Base-by-base conservation (phyloP, 1,140 invertebrate genomes). In the Plectus sambesii region DNA sequence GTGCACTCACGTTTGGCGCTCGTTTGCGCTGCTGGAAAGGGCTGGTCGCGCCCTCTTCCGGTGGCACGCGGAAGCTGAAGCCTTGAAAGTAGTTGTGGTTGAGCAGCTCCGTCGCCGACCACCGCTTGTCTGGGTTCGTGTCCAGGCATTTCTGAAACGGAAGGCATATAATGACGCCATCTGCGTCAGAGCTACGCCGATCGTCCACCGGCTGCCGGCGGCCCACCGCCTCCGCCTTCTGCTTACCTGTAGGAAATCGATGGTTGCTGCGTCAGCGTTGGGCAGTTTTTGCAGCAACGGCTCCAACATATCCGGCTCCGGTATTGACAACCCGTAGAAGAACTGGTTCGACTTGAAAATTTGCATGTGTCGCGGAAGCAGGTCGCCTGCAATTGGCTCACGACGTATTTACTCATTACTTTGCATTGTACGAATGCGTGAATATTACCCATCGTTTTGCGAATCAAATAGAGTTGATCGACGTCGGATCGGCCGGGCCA, bases 401-500 rank as follows among this genome's bases (percentile, higher is more conserved):
- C n/a, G 26, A 33, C n/a, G 30, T 33, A 33, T 33, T 33, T 33
- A 12, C n/a, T 35, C 8, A 57, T 23, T 6, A 41, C 3, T 43
- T 15, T 37, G 17, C 23, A 8, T 2, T 15, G 41, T 15, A 22
- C 20, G 24, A 12, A 2, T 23, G 42, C 8, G 30, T 45, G 42
- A 20, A 25, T 46, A 58, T 62, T 59, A 76, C 78, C 79, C 42
- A 80, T 60, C 1, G 87, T 92, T 72, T 82, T 83, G 61, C 85
- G 77, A 60, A 97, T 97, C 49, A 94, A 76, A 73, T 92, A 97
- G 22, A 99, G 72, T 70, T 99, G 93, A 73, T 99, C 93, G 1
- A 97, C 83, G 68, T 99, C 93, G 8, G 90, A 94, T 73, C 94
- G 87, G 38, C 92, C 92, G 0, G 90, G 89, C 90, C 90, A 96